phyloP scores from a whole-genome alignment of 2,888 invertebrate species.

The Spialia ferax region DNA sequence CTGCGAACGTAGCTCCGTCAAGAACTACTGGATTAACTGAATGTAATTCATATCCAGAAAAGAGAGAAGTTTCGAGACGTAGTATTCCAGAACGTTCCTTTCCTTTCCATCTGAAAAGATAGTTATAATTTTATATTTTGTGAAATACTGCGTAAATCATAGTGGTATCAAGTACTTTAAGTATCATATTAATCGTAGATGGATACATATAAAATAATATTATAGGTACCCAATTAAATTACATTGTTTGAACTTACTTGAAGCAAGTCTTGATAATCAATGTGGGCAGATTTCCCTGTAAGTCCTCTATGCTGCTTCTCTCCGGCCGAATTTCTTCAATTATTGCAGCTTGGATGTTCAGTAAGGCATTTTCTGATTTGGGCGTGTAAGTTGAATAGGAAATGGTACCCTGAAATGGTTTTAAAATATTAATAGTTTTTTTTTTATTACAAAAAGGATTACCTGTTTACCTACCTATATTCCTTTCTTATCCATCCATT shows the following conservation, averaged over 20 bases:
- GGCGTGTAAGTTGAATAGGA: conserved; percentile 88
- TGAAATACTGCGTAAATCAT: too few relatives aligned
- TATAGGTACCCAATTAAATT: too few relatives aligned
- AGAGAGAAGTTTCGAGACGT: conserved; percentile 87
- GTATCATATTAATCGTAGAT: too few relatives aligned
- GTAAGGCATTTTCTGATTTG: conserved; percentile 83
- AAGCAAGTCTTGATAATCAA: conserved; percentile 88
- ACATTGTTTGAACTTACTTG: conserved; percentile 70
- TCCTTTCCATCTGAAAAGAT: conserved; percentile 86
- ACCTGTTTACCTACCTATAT: too few relatives aligned
- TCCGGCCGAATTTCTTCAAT: conserved; percentile 88
- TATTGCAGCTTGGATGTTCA: conserved; percentile 88
- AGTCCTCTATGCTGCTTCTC: conserved; percentile 87
- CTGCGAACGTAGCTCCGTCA: conserved; percentile 85
- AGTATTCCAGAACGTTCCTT: conserved; percentile 87
- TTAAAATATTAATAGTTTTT: too few relatives aligned
- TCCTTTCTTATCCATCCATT: too few relatives aligned
- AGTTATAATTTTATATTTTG: background rate
- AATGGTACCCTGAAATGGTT: conserved; percentile 82
- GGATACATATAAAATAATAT: too few relatives aligned
- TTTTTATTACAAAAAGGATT: too few relatives aligned
- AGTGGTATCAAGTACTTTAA: background rate
- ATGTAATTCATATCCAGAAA: conserved; percentile 88
- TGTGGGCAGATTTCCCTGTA: conserved; percentile 89
- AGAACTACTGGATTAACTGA: conserved; percentile 84